phyloP scores from a whole-genome alignment of 2,797 vertebrate species.

The Heliangelus exortis region DNA sequence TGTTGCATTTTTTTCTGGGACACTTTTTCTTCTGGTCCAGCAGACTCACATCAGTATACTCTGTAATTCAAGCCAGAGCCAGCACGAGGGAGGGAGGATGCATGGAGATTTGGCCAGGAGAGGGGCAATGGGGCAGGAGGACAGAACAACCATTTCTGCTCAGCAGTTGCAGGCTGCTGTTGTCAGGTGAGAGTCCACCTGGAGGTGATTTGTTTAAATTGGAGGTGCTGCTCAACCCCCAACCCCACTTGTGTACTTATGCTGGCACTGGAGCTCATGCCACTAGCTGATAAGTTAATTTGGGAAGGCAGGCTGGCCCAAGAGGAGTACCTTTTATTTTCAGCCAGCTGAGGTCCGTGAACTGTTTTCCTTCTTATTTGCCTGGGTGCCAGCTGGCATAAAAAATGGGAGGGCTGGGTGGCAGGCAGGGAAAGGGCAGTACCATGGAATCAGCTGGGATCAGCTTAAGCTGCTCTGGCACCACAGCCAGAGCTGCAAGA shows the following conservation, averaged over 20 bases:
- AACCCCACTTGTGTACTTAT: neutral
- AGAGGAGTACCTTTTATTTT: neutral
- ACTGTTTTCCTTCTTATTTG: neutral
- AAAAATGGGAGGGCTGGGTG: neutral
- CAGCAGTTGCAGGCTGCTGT: neutral
- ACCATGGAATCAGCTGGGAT: neutral
- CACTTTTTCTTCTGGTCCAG: neutral
- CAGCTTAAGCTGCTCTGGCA: neutral
- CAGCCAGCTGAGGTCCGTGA: neutral
- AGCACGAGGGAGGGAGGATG: fast-evolving
- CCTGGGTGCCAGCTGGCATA: neutral
- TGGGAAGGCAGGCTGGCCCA: neutral
- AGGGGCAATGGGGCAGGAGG: neutral
- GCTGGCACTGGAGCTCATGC: neutral
- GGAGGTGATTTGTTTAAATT: neutral
- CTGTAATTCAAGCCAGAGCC: neutral
- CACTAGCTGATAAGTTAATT: neutral
- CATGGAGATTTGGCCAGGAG: neutral
- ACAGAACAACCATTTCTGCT: neutral
- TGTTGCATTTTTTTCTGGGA: neutral
- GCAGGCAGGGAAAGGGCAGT: neutral
- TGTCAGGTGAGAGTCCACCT: neutral
- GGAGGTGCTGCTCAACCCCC: neutral
- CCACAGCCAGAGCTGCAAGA: neutral
- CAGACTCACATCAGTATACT: fast-evolving